These are phyloP conservation scores for Zhengitettix transpicula DNA, from an alignment of 2,888 invertebrate genomes.

Conservation along the genomic window DNA sequence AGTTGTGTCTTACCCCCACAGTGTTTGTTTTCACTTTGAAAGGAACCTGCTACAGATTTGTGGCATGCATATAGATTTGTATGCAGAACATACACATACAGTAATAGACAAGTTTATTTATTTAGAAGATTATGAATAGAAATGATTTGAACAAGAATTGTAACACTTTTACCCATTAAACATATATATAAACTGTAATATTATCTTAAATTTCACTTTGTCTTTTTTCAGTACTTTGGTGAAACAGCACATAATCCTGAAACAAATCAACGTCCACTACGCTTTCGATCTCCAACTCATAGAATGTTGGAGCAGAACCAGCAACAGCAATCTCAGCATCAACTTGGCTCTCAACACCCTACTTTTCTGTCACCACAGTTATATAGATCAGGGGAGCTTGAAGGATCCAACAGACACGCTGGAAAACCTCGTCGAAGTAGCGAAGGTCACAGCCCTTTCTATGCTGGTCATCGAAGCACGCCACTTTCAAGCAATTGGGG, in stretches of 20 bases:
- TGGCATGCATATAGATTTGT: no score
- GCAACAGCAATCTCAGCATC: constrained; percentile 18
- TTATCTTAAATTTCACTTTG: neutral
- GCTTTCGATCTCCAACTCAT: constrained; percentile 22
- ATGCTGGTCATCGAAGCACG: neutral
- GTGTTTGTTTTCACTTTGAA: no score
- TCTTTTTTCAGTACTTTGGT: constrained; percentile 57
- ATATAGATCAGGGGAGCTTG: neutral
- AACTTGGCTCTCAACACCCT: neutral
- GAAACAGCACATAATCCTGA: constrained; percentile 82
- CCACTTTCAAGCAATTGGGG: no score
- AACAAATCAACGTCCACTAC: constrained; percentile 49
- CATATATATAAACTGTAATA: neutral
- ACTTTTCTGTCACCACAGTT: neutral
- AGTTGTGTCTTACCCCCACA: no score
- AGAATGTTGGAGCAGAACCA: constrained; percentile 23
- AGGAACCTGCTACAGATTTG: no score
- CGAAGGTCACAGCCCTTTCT: neutral
- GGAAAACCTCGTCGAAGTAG: neutral
- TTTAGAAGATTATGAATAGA: no score
- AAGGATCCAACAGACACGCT: no score
- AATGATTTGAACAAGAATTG: no score
- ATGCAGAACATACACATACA: no score
- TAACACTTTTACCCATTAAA: no score
- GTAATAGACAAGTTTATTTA: no score